These are phyloP conservation scores for Lerema accius DNA, from an alignment of 1,140 invertebrate species.

Conservation along the genomic window DNA sequence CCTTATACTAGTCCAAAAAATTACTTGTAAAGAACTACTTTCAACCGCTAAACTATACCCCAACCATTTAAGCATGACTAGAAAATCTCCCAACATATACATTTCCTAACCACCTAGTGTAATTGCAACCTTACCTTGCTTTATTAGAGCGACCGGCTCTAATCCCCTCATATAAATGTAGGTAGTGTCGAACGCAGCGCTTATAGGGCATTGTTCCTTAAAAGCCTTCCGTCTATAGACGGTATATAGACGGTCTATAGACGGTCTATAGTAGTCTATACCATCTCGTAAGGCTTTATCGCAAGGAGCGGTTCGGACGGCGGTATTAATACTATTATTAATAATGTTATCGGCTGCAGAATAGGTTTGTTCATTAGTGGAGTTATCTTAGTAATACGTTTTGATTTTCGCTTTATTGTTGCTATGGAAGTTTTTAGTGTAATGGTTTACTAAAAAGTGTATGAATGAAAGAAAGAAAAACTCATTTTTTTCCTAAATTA, in stretches of 20 bases:
- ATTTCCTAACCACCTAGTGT: constrained; percentile 35
- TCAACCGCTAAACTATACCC: no score
- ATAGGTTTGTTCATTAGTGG: constrained; percentile 22
- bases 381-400: neutral
- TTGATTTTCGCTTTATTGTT: neutral
- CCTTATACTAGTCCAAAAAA: no score
- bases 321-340: constrained; percentile 24
- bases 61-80: neutral
- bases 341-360: constrained; percentile 18
- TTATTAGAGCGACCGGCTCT: constrained; percentile 57
- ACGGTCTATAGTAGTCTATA: no score
- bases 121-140: constrained; percentile 54
- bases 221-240: constrained; percentile 45
- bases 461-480: no score
- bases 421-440: neutral
- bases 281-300: constrained; percentile 33
- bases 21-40: no score
- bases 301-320: constrained; percentile 19
- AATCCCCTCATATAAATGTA: constrained; percentile 69
- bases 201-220: constrained; percentile 61
- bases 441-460: no score
- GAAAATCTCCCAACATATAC: constrained; percentile 25
- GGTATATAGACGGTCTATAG: no score
- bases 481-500: no score
- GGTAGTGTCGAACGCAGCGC: constrained; percentile 53